Base-by-base conservation (phyloP, 2,888 invertebrate genomes). In the Leucophenga maculata region DNA sequence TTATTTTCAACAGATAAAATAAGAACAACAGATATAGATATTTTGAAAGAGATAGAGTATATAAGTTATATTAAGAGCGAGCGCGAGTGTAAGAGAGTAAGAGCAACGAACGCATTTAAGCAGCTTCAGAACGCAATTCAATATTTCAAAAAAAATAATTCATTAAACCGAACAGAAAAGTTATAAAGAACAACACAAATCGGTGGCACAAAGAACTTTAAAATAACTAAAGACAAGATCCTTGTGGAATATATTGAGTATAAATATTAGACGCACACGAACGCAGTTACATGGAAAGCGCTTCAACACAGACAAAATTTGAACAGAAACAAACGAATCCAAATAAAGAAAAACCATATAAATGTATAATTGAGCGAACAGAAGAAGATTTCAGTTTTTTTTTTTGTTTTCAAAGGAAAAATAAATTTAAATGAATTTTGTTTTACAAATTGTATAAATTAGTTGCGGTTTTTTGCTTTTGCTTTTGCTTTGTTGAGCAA, bases 301-400 rank as follows among this genome's bases (percentile, higher is more conserved):
- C 11, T 39, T 39, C 8, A 71, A 68, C 68, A 73, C 69, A 73
- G 74, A 62, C 54, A 71, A 70, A 76, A 71, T 69, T 60, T 55
- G 76, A 71, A 68, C 67, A 22, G 26, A 59, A 55, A 55, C 2
- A 64, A 55, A 65, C 65, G 14, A 68, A 71, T 68, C 26, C 69
- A 74, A 67, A 32, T 48, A 60, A 68, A 62, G 50, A 69, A 78
- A n/a, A 82, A 75, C 79, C 79, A 39, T 39, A 11, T 3, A 26
- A 4, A 26, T 39, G 14, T 13, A 57, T 3, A 22, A 26, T 14
- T 22, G 9, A 26, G 9, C 22, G 54, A 54, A 20, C n/a, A n/a
- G 22, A 55, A 55, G 20, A 57, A 57, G 18, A 31, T 31, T 9
- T 3, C 11, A 9, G 39, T 39, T 39, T 39, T 32, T 32, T 32